These are phyloP conservation scores for Caretta caretta DNA, from an alignment of 2,113 vertebrate genomes.

Conservation along the genomic window DNA sequence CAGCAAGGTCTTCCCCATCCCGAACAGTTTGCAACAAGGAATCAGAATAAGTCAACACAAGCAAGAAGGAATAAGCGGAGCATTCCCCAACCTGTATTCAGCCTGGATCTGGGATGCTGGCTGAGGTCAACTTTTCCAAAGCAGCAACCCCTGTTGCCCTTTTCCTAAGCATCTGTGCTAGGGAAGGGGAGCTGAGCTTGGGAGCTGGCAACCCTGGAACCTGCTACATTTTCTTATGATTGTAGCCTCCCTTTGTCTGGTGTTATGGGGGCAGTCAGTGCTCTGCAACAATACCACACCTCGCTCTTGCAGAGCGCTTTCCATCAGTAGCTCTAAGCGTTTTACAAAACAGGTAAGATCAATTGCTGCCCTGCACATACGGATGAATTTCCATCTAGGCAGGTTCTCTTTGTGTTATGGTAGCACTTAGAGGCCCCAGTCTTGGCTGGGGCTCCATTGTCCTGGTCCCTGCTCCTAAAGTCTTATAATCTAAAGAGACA, in stretches of 20 bases:
- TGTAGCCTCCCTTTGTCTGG: neutral
- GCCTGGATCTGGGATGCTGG: neutral
- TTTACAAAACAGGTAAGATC: neutral
- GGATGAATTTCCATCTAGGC: neutral
- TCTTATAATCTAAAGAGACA: no score
- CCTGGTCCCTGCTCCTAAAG: no score
- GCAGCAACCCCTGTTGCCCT: neutral
- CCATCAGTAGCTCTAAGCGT: no score
- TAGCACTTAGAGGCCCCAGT: neutral
- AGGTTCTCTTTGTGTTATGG: neutral
- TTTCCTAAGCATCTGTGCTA: neutral
- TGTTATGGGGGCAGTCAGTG: neutral
- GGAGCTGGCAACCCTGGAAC: neutral
- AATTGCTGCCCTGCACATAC: neutral
- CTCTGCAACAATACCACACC: neutral
- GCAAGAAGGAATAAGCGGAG: neutral
- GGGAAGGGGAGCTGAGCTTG: neutral
- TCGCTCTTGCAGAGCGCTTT: neutral
- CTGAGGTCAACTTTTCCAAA: neutral
- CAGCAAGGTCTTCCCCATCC: neutral
- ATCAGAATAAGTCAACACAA: neutral
- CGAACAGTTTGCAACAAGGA: neutral
- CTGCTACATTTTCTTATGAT: neutral
- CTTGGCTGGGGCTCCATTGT: neutral
- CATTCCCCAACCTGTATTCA: neutral